phyloP scores from a whole-genome alignment of 2,113 vertebrate genomes.

The Nasalis larvatus region DNA sequence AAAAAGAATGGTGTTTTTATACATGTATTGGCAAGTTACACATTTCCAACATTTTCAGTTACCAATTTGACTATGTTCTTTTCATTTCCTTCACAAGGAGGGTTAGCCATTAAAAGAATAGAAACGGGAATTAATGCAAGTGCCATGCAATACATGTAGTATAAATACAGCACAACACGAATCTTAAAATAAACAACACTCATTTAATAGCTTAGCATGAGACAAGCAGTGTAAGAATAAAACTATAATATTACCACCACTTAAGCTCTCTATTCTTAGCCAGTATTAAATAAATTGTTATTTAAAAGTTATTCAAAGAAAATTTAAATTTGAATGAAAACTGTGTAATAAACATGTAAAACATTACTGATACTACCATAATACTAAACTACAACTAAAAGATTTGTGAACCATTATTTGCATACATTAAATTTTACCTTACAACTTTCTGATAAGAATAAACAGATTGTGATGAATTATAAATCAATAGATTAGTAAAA shows the following conservation, averaged over 20 bases:
- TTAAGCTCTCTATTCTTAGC: background rate
- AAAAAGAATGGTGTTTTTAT: background rate
- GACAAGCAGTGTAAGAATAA: background rate
- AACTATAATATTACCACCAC: background rate
- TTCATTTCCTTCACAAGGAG: background rate
- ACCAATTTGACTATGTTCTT: background rate
- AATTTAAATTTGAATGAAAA: background rate
- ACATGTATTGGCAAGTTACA: background rate
- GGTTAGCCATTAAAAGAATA: background rate
- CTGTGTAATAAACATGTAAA: background rate
- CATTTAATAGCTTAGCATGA: background rate
- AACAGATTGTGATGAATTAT: background rate
- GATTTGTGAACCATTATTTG: background rate
- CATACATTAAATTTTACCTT: background rate
- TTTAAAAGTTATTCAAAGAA: background rate
- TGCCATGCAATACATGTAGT: background rate
- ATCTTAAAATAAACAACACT: background rate
- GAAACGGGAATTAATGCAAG: background rate
- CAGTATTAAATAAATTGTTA: background rate
- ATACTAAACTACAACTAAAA: background rate
- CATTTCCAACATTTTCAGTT: background rate
- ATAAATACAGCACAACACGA: background rate
- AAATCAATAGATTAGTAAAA: background rate
- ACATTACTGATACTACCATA: background rate
- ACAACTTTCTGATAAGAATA: background rate